Percentiles rank a stretch among this genome's conserved stretches.
Evolutionary conservation across 2,113 vertebrate species (phyloP).

Genomic region (Anoplopoma fimbria): DNA sequence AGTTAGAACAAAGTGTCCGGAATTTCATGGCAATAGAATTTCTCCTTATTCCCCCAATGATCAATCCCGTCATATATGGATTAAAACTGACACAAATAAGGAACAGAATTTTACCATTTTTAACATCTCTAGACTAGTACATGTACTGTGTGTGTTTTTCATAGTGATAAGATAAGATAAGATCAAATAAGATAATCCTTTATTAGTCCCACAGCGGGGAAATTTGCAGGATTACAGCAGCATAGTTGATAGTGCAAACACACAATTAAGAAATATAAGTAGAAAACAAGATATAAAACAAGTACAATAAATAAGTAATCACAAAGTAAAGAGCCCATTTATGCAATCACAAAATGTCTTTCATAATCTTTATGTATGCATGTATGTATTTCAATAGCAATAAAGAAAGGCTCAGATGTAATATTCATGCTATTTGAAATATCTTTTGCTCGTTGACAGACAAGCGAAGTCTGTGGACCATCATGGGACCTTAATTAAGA

Average conservation of each 20-base stretch:
- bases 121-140: neutral
- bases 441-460: neutral
- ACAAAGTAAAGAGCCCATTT: too few species aligned
- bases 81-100: conserved; percentile 41
- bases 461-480: too few species aligned
- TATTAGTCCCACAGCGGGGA: too few species aligned
- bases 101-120: neutral
- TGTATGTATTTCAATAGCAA: neutral
- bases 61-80: conserved; percentile 49
- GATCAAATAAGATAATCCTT: too few species aligned
- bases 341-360: neutral
- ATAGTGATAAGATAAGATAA: too few species aligned
- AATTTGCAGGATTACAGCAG: too few species aligned
- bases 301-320: too few species aligned
- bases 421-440: neutral
- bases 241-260: too few species aligned
- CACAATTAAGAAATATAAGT: too few species aligned
- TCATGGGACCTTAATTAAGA: too few species aligned
- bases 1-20: neutral
- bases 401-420: neutral
- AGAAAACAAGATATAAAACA: too few species aligned
- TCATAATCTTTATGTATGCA: neutral
- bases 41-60: conserved; percentile 38
- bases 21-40: conserved; percentile 52
- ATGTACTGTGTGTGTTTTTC: neutral